Base-by-base conservation (phyloP, 2,113 vertebrate genomes). In the Lagopus muta region DNA sequence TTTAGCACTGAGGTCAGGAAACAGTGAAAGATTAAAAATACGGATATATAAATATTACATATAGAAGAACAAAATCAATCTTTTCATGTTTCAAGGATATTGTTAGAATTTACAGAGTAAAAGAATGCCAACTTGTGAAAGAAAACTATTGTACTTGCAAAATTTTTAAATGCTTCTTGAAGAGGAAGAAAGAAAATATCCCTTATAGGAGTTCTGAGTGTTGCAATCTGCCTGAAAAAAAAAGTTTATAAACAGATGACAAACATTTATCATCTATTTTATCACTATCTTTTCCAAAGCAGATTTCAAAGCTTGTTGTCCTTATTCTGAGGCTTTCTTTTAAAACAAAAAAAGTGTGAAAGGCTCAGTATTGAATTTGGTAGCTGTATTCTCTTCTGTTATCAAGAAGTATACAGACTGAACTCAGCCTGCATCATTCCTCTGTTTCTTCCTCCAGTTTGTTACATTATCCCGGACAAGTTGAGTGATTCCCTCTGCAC, bases 331-430 rank as follows among this genome's bases (percentile, higher is more conserved):
- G 82, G 90, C 42, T 10, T 82, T 8, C 36, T 66, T 65, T 77
- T 28, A 76, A 95, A 90, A 65, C 16, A 58, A 76, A 95, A 90
- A 65, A 14, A 58, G 20, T 8, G n/a, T 58, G 52, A 90, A 91
- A 92, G 8, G 14, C 34, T 86, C 19, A 48, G 43, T 36, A 38
- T 58, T 85, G 8, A 72, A 48, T 65, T 89, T 79, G 34, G 70
- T 11, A 50, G 5, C 3, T 64, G 25, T 1, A 69, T 85, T 75
- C 2, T 82, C 30, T 38, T 48, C 15, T 69, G 5, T 55, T 58
- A 67, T 11, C 4, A n/a, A 89, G 54, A 34, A 89, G 1, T 15
- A 28, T 45, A 14, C 16, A 66, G 7, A 62, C 3, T 1, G 1
- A 88, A 57, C 11, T 2, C n/a, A 20, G 2, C 11, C 15, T 78